Evolutionary conservation across 1,140 invertebrate genomes (phyloP), one percentile per base, ranked within the genome.

Genomic region (Batillaria attramentaria): DNA sequence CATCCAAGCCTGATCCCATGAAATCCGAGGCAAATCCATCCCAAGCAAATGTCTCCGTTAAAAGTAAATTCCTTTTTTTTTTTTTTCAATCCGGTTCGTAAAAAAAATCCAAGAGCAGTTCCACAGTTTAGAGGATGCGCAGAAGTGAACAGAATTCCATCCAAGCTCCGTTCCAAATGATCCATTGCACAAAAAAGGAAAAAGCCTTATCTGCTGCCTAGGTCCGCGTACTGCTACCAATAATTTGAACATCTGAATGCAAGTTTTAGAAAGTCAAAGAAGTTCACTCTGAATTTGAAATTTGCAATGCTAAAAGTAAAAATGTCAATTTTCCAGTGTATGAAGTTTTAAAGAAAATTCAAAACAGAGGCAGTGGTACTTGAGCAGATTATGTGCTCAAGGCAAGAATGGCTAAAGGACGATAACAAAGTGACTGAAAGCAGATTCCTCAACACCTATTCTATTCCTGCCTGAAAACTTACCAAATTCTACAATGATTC

Each of bases 161-260:
- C 68, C 68, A 70, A 37, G 24, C 13, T 46, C 57, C 57, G 6
- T 8, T n/a, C 20, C 24, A 39, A n/a, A 75, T 62, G 72, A 75
- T 75, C 73, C 73, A 75, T 75, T 75, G 73, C 73, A 75, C 73
- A 75, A 60, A 62, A 62, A 65, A 39, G 73, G 62, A 75, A 75
- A 65, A 28, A 18, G 39, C 39, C 37, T n/a, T 62, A 16, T 62
- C 28, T 28, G 20, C 28, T 62, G 57, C n/a, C 20, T 18, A 62
- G 31, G 57, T 62, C 31, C 28, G 6, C 28, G n/a, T 28, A 62
- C 31, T 62, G 5, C 57, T n/a, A n/a, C 13, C 13, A 62, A 16
- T 28, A 62, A 5, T n/a, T n/a, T 8, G 28, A 62, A n/a, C 57
- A n/a, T 16, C 20, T 6, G 5, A 16, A 62, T n/a, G n/a, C 31